These are phyloP conservation scores for Gopherus evgoodei DNA, from an alignment of 2,113 vertebrate species.

Conservation along the genomic window DNA sequence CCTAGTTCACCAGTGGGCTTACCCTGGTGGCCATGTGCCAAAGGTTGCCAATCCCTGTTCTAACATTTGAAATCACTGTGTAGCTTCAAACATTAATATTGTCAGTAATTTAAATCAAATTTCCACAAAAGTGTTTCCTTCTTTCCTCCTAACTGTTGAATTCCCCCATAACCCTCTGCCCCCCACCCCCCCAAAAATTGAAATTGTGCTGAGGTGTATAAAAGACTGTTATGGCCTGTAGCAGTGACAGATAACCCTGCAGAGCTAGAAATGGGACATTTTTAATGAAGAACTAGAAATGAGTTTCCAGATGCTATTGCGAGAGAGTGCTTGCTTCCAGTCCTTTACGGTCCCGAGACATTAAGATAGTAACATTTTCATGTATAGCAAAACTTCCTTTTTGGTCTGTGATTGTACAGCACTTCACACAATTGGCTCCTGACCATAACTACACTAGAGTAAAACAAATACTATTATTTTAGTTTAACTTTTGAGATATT, in stretches of 20 bases:
- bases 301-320: neutral
- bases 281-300: neutral
- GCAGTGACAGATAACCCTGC: neutral
- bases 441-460: neutral
- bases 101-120: neutral
- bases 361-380: neutral
- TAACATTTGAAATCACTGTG: slow-evolving; percentile 2
- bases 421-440: neutral
- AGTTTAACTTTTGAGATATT: neutral
- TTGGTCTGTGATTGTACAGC: neutral
- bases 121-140: neutral
- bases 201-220: neutral
- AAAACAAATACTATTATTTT: neutral
- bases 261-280: neutral
- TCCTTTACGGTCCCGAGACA: neutral
- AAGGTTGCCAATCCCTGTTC: neutral
- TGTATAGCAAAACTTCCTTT: neutral
- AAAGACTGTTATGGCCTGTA: fast-evolving
- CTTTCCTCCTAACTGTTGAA: neutral
- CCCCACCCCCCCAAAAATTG: neutral
- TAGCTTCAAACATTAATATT: neutral
- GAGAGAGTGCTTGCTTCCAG: neutral
- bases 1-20: too few relatives aligned
- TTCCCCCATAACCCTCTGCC: neutral
- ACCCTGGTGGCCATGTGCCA: too few relatives aligned